Evolutionary conservation across 2,113 vertebrate genomes (phyloP), one percentile per base, ranked within the genome.

Genomic region (Hippocampus comes): DNA sequence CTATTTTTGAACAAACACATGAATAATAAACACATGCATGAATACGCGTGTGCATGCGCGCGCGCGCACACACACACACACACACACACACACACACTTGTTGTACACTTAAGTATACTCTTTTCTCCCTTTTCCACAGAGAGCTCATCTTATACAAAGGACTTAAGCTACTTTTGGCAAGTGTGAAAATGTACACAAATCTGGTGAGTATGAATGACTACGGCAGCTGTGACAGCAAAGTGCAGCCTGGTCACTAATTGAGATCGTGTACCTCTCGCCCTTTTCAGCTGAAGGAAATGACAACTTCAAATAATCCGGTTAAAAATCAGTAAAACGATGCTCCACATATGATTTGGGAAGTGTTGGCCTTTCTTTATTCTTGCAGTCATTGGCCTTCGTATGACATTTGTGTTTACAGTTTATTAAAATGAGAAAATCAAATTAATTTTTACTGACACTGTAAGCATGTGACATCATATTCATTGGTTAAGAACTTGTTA

Each of bases 1-100:
- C 76, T 72, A 79, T 84, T 89, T 82, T 84, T 55, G 9, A 61
- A 61, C 27, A 61, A 82, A 81, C 67, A 38, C 66, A 63, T 53
- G 66, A 38, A 38, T 48, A 71, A 18, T 49, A 23, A 64, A 59
- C 43, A 46, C 43, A 46, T 14, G 64, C 48, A 71, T 38, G 34
- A 38, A 38, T 38, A 38, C 3, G 30, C 30, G 30, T 25, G 25
- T 25, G 25, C 25, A 25, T 30, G 30, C 3, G 30, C 30, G 30
- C 30, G 3, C 30, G 0, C 30, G n/a, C 65, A 57, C 25, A 23
- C 67, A 15, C 60, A 71, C 68, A 46, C 25, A 69, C 30, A n/a
- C 66, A 53, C 25, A 23, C 67, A 15, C 60, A 71, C 68, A 46
- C 42, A 56, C 71, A 59, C 53, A 43, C 51, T 57, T 77, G 59